A percentile compares a stretch with the other conserved stretches of the same genome.
These are phyloP conservation scores for Mactra quadrangularis DNA, from an alignment of 1,140 invertebrate genomes.

Conservation along the genomic window DNA sequence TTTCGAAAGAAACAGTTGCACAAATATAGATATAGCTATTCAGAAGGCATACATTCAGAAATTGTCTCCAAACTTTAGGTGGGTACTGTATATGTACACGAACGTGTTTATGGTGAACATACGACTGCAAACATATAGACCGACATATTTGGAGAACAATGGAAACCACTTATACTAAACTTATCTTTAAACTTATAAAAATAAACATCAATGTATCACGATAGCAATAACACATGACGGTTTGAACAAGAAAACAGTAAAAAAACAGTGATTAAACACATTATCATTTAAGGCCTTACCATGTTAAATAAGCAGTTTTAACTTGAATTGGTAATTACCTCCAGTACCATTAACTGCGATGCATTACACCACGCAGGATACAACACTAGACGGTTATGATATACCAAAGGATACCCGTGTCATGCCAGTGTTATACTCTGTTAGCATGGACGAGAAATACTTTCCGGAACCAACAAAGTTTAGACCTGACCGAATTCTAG, in stretches of 20 bases:
- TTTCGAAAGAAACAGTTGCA: no score
- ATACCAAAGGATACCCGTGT: not conserved
- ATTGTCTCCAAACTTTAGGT: not conserved
- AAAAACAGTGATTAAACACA: not conserved
- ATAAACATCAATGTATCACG: not conserved
- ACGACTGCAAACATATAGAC: no score
- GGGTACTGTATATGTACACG: not conserved
- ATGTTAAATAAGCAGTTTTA: not conserved
- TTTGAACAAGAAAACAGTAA: not conserved
- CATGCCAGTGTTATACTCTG: conserved; percentile 2
- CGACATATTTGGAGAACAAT: not conserved
- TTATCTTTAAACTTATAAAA: not conserved
- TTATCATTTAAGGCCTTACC: not conserved
- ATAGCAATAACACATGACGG: not conserved
- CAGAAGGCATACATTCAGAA: not conserved
- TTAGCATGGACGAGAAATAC: conserved; percentile 18
- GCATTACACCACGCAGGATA: not conserved
- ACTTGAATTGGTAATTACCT: not conserved
- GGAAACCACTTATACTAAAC: not conserved
- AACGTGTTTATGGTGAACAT: no score
- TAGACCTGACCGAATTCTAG: conserved; percentile 30
- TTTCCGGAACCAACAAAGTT: conserved; percentile 16
- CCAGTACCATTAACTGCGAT: conserved; percentile 18
- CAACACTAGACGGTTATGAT: conserved; percentile 16
- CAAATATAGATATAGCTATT: no score